A percentile compares a stretch with the other conserved stretches of the same genome.
These are phyloP conservation scores for Helarctos malayanus DNA, from an alignment of 2,797 vertebrate genomes.

Conservation along the genomic window DNA sequence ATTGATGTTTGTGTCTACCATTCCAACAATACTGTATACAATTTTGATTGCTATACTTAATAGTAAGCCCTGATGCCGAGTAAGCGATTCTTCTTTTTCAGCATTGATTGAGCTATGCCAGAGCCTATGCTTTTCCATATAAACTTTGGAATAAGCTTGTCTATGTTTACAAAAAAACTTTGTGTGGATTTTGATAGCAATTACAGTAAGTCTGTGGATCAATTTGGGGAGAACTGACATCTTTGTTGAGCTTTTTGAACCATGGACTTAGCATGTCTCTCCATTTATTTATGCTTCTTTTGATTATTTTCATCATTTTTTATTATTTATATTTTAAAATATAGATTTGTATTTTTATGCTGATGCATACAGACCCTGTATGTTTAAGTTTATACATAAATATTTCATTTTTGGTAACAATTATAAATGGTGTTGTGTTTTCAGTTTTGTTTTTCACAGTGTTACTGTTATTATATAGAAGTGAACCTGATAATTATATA, in stretches of 20 bases:
- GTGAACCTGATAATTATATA: not conserved
- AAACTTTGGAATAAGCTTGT: not conserved
- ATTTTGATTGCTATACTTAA: not conserved
- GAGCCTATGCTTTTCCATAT: not conserved
- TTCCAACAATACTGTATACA: no score
- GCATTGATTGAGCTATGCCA: not conserved
- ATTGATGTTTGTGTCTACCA: not conserved
- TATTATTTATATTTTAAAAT: not conserved
- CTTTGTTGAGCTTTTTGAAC: not conserved
- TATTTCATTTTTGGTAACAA: not conserved
- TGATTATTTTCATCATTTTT: not conserved
- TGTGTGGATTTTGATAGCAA: not conserved
- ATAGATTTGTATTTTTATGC: not conserved
- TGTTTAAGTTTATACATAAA: not conserved
- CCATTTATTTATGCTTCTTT: not conserved
- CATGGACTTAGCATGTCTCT: not conserved
- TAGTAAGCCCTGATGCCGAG: not conserved
- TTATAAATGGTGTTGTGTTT: not conserved
- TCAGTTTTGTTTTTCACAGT: not conserved
- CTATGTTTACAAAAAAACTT: not conserved
- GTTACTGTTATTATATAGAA: not conserved
- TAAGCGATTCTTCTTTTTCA: not conserved
- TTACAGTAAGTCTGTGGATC: not conserved
- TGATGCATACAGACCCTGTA: not conserved
- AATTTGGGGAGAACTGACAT: not conserved